phyloP scores from a whole-genome alignment of 1,140 invertebrate genomes.

The Arctopsyche grandis region DNA sequence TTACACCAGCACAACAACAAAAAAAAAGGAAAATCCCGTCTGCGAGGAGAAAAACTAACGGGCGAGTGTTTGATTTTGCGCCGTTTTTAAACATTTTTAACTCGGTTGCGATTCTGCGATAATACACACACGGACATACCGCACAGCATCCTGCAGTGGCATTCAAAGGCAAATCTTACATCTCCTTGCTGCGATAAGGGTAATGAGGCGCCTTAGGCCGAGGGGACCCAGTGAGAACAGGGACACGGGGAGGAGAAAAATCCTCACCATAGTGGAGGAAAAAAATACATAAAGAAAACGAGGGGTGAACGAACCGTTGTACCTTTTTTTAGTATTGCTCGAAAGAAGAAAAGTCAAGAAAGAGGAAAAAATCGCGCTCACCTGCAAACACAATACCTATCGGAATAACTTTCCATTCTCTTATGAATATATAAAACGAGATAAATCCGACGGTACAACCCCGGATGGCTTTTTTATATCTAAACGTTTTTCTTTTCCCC shows the following conservation, averaged over 20 bases:
- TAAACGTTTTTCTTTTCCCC: constrained; percentile 53
- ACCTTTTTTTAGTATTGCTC: constrained; percentile 33
- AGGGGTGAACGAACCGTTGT: constrained; percentile 46
- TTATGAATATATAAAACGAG: constrained; percentile 54
- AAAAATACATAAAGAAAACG: constrained; percentile 47
- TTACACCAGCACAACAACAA: constrained; percentile 17
- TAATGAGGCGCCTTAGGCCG: constrained; percentile 52
- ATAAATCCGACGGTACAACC: constrained; percentile 53
- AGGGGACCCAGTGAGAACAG: constrained; percentile 27
- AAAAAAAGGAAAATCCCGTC: background rate
- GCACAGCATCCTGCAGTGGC: background rate
- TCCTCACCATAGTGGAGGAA: background rate
- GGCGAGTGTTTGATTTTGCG: background rate
- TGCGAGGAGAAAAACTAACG: background rate
- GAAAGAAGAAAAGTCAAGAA: constrained; percentile 15
- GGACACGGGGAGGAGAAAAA: constrained; percentile 31
- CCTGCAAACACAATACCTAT: constrained; percentile 54
- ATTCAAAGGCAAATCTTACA: constrained; percentile 52
- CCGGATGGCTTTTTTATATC: constrained; percentile 55
- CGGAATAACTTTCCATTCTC: constrained; percentile 53
- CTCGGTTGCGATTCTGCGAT: background rate
- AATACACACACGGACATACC: constrained; percentile 17
- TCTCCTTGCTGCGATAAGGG: constrained; percentile 52
- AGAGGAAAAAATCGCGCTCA: constrained; percentile 36
- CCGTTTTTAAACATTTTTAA: constrained; percentile 8